Evolutionary conservation across 2,113 vertebrate species (phyloP), one percentile per base, ranked within the genome.

Genomic region (Nothoprocta pentlandii): DNA sequence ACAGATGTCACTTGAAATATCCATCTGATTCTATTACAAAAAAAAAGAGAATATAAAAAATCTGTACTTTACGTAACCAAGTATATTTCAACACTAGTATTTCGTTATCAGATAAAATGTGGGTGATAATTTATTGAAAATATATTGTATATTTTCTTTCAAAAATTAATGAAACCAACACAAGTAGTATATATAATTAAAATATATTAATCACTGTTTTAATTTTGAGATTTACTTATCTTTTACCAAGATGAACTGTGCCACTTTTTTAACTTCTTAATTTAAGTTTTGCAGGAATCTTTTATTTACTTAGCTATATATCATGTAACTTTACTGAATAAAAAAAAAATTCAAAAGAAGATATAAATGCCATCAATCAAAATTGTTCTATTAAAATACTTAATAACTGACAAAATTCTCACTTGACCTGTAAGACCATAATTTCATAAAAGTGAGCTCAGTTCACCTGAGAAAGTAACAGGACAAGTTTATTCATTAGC

Each of bases 81-180:
- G 30, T 54, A 66, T 62, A 53, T 66, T 54, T 93, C 51, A 59
- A 46, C 68, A 80, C 10, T 63, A 67, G 47, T 87, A 83, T 56
- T 67, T 95, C 22, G 78, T 80, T 91, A 89, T 8, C 54, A 89
- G 89, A 89, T 42, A 84, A 78, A 82, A 54, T 81, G 9, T 54
- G 8, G 25, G 22, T 11, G 51, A 69, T 68, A 4, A 26, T 44
- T 39, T 62, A 64, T 10, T 12, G 26, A 19, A 16, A 82, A 82
- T n/a, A 78, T 61, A 85, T 44, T 44, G 2, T 30, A 15, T 25
- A 1, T 58, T 41, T 85, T 79, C 20, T 20, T 87, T 84, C 5
- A 93, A 73, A 92, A 92, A 41, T 25, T 0, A 82, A 64, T 17
- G 6, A 90, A 81, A 41, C 5, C 3, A 39, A 76, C 10, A 30